Percentiles rank a stretch among this genome's conserved stretches.
phyloP scores from a whole-genome alignment of 1,140 invertebrate species.

The Pseudomyrmex pallidus region DNA sequence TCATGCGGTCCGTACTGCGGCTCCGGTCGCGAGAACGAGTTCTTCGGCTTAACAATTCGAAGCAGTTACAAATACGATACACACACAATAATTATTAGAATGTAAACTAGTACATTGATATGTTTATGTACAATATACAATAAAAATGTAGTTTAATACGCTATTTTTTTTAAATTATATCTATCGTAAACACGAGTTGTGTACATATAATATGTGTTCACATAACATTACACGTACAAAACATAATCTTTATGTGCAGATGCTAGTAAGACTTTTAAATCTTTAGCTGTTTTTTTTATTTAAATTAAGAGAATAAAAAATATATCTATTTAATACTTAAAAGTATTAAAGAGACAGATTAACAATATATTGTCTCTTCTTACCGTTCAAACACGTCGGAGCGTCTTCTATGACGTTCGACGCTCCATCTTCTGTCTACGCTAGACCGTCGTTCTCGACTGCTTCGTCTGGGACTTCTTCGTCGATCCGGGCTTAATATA shows the following conservation, averaged over 20 bases:
- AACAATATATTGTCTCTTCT: slow-evolving; percentile 65
- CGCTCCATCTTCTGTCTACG: slow-evolving; percentile 75
- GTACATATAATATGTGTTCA: too few species aligned
- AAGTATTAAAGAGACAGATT: slow-evolving; percentile 16
- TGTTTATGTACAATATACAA: too few species aligned
- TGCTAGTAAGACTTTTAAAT: too few species aligned
- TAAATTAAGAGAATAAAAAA: too few species aligned
- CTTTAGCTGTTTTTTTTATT: too few species aligned
- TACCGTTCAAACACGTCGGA: slow-evolving; percentile 80
- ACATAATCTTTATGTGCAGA: too few species aligned
- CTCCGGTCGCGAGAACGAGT: slow-evolving; percentile 80
- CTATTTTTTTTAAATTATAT: too few species aligned
- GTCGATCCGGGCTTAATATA: slow-evolving; percentile 74
- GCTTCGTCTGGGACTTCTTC: slow-evolving; percentile 74
- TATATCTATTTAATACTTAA: neutral
- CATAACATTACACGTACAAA: too few species aligned
- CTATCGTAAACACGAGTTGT: too few species aligned
- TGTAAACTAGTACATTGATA: slow-evolving; percentile 20
- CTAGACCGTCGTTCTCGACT: slow-evolving; percentile 76
- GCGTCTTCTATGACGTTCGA: slow-evolving; percentile 77
- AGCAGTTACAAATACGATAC: slow-evolving; percentile 9
- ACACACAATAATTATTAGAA: slow-evolving; percentile 13
- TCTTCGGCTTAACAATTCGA: slow-evolving; percentile 77
- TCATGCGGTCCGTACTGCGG: slow-evolving; percentile 75
- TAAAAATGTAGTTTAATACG: too few species aligned